These are phyloP conservation scores for Samia ricini DNA, from an alignment of 1,140 invertebrate species.

Conservation along the genomic window DNA sequence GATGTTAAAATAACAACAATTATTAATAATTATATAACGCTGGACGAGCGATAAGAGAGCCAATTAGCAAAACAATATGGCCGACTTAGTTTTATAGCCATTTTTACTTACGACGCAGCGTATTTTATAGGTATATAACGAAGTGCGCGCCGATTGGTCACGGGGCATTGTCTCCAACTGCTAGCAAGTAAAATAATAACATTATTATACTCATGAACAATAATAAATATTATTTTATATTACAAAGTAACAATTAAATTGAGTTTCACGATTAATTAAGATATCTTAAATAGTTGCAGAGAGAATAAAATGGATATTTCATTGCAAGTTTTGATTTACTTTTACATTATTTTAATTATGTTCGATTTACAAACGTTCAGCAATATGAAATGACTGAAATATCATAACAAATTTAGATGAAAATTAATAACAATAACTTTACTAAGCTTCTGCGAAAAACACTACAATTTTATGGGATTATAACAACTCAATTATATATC, in stretches of 20 bases:
- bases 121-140: slow-evolving; percentile 24
- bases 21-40: slow-evolving; percentile 58
- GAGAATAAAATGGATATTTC: background rate
- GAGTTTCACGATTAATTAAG: background rate
- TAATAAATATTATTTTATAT: background rate
- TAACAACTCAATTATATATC: too few species aligned
- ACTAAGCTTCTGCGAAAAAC: too few species aligned
- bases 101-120: slow-evolving; percentile 16
- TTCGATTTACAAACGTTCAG: too few species aligned
- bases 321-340: background rate
- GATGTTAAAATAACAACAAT: slow-evolving; percentile 50
- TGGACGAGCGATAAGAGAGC: slow-evolving; percentile 50
- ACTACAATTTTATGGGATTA: too few species aligned
- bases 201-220: background rate
- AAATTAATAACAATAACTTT: too few species aligned
- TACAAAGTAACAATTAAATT: background rate
- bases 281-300: background rate
- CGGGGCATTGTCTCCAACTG: slow-evolving; percentile 23
- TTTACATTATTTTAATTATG: too few species aligned
- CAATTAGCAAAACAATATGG: slow-evolving; percentile 62
- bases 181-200: background rate
- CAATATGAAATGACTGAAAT: too few species aligned
- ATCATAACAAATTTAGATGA: too few species aligned
- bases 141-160: slow-evolving; percentile 26
- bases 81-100: slow-evolving; percentile 23